Evolutionary conservation across 1,140 invertebrate species (phyloP), one percentile per base, ranked within the genome.

Genomic region (Pectinophora gossypiella): DNA sequence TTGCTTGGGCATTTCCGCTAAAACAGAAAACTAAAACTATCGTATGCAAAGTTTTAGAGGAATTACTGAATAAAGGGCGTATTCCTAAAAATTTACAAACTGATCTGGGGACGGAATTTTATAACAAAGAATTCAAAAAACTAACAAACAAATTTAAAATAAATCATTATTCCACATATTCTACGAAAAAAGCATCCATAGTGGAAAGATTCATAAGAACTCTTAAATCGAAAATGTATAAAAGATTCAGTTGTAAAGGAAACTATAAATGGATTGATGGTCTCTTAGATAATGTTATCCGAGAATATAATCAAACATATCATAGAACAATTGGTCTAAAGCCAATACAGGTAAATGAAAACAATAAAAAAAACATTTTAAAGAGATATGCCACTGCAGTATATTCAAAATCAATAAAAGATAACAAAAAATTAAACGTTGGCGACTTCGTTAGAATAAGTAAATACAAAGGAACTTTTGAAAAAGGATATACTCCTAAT

Each of bases 141-240:
- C 47, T 84, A 35, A 71, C 82, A 59, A 54, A 67, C 59, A 59
- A 56, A 46, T 59, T 71, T 59, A 60, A 72, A 10, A 80, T 89
- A 36, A 76, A 87, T 59, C 65, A 86, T 53, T 89, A 86, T 64
- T 81, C 68, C 5, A 87, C 84, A 27, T 83, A 71, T 64, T 72
- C 61, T 51, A 56, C 61, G 23, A 68, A 74, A 19, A 90, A 90
- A 75, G 83, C 83, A 18, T 65, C 72, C 19, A 70, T 88, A 47
- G 72, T 77, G 44, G 88, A 89, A 71, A 43, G 88, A 48, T 84
- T 88, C 43, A 86, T 87, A 64, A 52, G 78, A 52, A 89, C 79
- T 9, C 49, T 89, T 23, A 89, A 88, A 72, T 59, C 49, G 6
- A 77, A 68, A 61, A 74, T 89, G 60, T 89, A 64, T 62, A 74